Percentiles rank a stretch among this genome's conserved stretches.
phyloP scores from a whole-genome alignment of 2,888 invertebrate genomes.

The Autographa gamma region DNA sequence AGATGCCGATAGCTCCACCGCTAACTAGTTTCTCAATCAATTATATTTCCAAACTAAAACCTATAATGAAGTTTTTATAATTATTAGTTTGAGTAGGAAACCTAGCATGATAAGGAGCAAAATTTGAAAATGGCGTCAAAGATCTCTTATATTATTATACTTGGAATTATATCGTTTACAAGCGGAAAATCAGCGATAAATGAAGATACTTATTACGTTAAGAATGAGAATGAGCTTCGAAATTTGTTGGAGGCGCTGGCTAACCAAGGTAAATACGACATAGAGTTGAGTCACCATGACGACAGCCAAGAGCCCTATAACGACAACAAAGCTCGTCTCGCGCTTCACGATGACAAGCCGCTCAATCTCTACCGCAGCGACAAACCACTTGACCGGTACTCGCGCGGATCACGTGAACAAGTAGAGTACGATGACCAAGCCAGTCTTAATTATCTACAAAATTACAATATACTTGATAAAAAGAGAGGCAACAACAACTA shows the following conservation, averaged over 20 bases:
- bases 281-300: conserved; percentile 17
- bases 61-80: conserved; percentile 28
- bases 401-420: conserved; percentile 5
- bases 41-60: conserved; percentile 27
- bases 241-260: conserved; percentile 34
- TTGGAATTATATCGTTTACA: conserved; percentile 42
- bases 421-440: conserved; percentile 8
- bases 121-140: conserved; percentile 32
- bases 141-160: conserved; percentile 32
- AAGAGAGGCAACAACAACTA: conserved; percentile 14
- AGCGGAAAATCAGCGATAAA: conserved; percentile 14
- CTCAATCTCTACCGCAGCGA: background rate
- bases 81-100: conserved; percentile 33
- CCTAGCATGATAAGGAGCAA: conserved; percentile 21
- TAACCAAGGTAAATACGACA: conserved; percentile 36
- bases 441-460: conserved; percentile 24
- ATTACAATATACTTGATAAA: conserved; percentile 30
- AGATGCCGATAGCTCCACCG: conserved; percentile 30
- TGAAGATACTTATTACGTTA: conserved; percentile 24
- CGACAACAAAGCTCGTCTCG: conserved; percentile 18
- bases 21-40: conserved; percentile 45
- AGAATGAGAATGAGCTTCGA: conserved; percentile 31
- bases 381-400: conserved; percentile 12
- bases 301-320: conserved; percentile 13
- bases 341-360: conserved; percentile 14